Conservation (phyloP, 2,113 vertebrate genomes). For the Axis porcinus region DNA sequence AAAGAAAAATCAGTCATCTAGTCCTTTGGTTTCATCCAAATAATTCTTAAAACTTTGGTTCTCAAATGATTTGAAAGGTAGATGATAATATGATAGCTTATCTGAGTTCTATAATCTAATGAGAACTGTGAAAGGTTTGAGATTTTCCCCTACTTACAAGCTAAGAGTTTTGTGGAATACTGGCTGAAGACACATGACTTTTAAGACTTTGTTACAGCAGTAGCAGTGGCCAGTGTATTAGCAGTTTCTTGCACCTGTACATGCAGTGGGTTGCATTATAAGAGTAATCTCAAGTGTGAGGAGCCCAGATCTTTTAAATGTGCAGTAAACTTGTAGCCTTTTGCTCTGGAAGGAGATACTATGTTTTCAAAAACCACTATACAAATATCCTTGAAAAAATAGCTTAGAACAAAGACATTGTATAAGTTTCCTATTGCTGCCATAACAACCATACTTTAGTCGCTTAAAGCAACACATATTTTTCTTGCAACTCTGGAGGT, state of each 20-base stretch:
- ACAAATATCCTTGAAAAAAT: slow-evolving; percentile 13
- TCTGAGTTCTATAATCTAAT: neutral
- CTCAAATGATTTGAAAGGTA: neutral
- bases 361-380: neutral
- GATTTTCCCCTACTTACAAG: neutral
- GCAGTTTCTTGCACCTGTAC: neutral
- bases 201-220: neutral
- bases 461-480: neutral
- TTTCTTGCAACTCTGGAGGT: neutral
- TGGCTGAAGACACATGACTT: neutral
- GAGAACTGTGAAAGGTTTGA: neutral
- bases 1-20: neutral
- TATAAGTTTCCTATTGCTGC: neutral
- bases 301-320: neutral
- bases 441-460: neutral
- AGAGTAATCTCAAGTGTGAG: neutral
- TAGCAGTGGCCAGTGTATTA: neutral
- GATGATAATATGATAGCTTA: neutral
- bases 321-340: neutral
- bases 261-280: neutral
- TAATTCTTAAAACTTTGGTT: neutral
- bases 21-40: neutral
- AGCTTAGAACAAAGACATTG: neutral
- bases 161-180: neutral
- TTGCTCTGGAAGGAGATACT: neutral